Base-by-base conservation (phyloP, 1,140 invertebrate genomes). In the Drosophila punjabiensis region DNA sequence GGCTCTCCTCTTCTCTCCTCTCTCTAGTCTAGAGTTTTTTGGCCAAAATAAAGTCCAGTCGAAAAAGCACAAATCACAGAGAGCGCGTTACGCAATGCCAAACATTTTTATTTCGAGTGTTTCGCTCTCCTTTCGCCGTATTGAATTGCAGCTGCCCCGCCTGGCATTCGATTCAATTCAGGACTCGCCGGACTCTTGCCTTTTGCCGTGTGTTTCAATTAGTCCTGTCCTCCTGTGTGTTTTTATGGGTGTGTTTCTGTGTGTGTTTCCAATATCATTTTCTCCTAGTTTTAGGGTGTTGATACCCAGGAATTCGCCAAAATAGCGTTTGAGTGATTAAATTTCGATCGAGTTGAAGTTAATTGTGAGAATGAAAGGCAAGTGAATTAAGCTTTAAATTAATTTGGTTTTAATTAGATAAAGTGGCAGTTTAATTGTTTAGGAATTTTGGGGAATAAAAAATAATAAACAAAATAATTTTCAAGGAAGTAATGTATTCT, bases 41-140 rank as follows among this genome's bases (percentile, higher is more conserved):
- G 37, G 20, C 11, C 39, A 28, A 33, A 69, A 43, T 24, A 47
- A 64, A 61, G 30, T 50, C 43, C 43, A 30, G 16, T 50, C 47
- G 37, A 28, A 68, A 69, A 50, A 69, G 52, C 61, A 74, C 68
- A 43, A 74, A 74, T 74, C 55, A 62, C 37, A 59, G 32, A 59
- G 32, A 45, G 24, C 47, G 71, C 55, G 69, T 62, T 74, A 74
- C 70, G 59, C 74, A 64, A 75, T 79, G 56, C 60, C 75, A 79
- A 83, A 69, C 60, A 83, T 82, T 79, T 69, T 71, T 69, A 71
- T 69, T 69, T 69, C 65, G 37, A 68, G 59, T 64, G 24, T 47
- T 53, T 68, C 45, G 35, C 43, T 63, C 24, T 63, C 24, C 30
- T 43, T 50, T 73, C 70, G 32, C 37, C 32, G 37, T 41, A 74